Evolutionary conservation across 2,888 invertebrate genomes (phyloP).

Genomic region (Notodonta dromedarius): DNA sequence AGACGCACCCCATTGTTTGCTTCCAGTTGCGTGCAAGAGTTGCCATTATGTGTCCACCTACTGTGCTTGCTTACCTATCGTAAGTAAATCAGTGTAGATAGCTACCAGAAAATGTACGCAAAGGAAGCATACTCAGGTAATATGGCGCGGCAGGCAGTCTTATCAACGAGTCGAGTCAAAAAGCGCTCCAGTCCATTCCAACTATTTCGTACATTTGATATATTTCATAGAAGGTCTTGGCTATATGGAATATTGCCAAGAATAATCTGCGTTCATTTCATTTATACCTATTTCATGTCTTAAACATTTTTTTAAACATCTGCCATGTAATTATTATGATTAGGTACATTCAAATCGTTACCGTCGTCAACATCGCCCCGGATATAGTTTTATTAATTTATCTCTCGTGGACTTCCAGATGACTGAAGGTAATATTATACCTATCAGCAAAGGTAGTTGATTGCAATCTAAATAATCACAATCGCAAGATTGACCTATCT

Average conservation of each 20-base stretch:
- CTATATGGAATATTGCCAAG: slow-evolving; percentile 19
- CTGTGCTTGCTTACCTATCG: background rate
- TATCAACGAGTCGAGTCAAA: no score
- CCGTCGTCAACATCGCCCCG: background rate
- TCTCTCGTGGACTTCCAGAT: slow-evolving; percentile 4
- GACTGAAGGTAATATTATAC: background rate
- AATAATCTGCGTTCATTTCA: slow-evolving; percentile 11
- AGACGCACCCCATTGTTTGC: slow-evolving; percentile 51
- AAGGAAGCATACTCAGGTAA: no score
- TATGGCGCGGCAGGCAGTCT: no score
- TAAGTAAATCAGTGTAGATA: background rate
- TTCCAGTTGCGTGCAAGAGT: slow-evolving; percentile 45
- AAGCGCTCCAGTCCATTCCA: background rate
- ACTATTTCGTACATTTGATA: slow-evolving; percentile 11
- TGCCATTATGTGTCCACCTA: slow-evolving; percentile 1
- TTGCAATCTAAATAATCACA: no score
- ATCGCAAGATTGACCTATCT: no score
- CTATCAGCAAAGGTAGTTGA: no score
- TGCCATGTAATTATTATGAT: slow-evolving; percentile 27
- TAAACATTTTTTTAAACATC: slow-evolving; percentile 7
- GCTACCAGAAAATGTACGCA: no score
- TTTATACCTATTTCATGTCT: slow-evolving; percentile 4
- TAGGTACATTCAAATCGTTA: background rate
- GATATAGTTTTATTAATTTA: slow-evolving; percentile 1
- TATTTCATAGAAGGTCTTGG: slow-evolving; percentile 8